These are phyloP conservation scores for Argyrosomus japonicus DNA, from an alignment of 2,113 vertebrate species.

Conservation along the genomic window DNA sequence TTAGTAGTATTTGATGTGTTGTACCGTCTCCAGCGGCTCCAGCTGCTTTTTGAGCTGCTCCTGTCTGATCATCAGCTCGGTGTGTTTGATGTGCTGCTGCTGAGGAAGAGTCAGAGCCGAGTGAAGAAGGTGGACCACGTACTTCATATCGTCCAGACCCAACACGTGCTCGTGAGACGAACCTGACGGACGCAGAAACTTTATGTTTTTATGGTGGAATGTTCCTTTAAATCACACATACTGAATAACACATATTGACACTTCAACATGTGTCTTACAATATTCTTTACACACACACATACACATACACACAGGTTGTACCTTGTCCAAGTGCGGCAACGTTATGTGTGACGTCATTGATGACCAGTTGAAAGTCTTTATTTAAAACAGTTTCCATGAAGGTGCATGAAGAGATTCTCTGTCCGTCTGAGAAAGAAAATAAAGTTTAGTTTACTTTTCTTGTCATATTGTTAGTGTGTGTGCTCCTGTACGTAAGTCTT, in stretches of 20 bases:
- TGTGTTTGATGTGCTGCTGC: conserved; percentile 80
- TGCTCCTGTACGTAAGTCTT: too few relatives aligned
- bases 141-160: conserved; percentile 84
- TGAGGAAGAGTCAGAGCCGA: conserved; percentile 83
- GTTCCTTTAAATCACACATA: not conserved
- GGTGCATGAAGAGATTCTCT: conserved; percentile 82
- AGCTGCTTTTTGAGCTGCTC: conserved; percentile 82
- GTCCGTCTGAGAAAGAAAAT: conserved; percentile 80
- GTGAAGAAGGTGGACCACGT: conserved; percentile 85
- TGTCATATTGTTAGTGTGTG: not conserved
- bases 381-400: conserved; percentile 85
- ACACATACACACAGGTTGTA: conserved; percentile 55
- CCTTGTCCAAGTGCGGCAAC: conserved; percentile 82
- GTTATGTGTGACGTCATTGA: conserved; percentile 81
- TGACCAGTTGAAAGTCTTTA: conserved; percentile 86
- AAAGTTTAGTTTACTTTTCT: too few relatives aligned
- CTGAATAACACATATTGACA: too few relatives aligned
- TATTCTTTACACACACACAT: not conserved
- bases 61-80: conserved; percentile 77
- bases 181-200: conserved; percentile 6
- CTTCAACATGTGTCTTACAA: too few relatives aligned
- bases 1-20: accelerated
- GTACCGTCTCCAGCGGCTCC: conserved; percentile 84
- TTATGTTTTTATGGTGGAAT: not conserved
- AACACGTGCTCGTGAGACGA: conserved; percentile 69